Percentiles rank a stretch among this genome's conserved stretches.
phyloP scores from a whole-genome alignment of 2,113 vertebrate species.

The Gasterosteus nipponicus region DNA sequence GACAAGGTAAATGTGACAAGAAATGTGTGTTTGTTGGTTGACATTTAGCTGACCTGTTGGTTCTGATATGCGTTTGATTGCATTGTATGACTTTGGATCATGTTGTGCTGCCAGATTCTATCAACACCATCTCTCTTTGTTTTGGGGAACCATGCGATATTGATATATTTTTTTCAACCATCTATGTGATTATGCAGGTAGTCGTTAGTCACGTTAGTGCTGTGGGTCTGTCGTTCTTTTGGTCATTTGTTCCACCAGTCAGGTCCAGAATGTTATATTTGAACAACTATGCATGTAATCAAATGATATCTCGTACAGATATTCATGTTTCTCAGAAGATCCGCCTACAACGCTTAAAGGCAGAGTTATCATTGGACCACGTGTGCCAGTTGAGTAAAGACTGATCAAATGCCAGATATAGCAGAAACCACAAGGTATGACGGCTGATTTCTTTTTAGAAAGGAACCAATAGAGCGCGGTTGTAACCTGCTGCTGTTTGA shows the following conservation, averaged over 20 bases:
- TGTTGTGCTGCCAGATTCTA: not conserved
- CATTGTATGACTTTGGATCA: constrained; percentile 13
- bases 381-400: constrained; percentile 4
- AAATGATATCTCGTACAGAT: not conserved
- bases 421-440: not conserved
- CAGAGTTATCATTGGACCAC: not conserved
- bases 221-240: not conserved
- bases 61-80: constrained; percentile 13
- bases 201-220: not conserved
- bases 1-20: constrained; percentile 20
- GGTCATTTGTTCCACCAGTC: not conserved
- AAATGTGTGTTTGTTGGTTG: constrained; percentile 11
- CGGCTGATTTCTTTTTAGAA: not conserved
- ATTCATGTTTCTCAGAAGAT: not conserved
- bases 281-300: not conserved
- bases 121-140: not conserved
- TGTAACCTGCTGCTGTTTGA: constrained; percentile 4
- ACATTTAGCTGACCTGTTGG: constrained; percentile 41
- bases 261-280: not conserved
- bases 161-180: not conserved
- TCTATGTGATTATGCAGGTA: not conserved
- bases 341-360: not conserved
- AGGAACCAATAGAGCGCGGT: not conserved
- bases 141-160: not conserved
- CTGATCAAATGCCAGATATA: not conserved